phyloP scores from a whole-genome alignment of 2,888 invertebrate genomes.

The Meteorus colon region DNA sequence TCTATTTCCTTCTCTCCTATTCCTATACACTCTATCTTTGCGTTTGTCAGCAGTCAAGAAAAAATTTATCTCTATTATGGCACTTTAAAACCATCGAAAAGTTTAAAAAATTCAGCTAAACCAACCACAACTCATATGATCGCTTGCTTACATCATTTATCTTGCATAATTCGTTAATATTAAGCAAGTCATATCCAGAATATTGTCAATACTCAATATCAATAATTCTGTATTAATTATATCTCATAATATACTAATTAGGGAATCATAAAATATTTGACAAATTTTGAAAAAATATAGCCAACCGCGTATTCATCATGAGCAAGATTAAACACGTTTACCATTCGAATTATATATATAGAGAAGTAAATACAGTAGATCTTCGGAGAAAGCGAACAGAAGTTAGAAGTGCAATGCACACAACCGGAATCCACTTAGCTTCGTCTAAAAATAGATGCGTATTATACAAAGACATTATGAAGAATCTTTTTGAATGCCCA shows the following conservation, averaged over 20 bases:
- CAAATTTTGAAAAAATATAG: not conserved
- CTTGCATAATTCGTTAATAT: not conserved
- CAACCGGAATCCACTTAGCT: constrained; percentile 27
- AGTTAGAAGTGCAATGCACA: constrained; percentile 42
- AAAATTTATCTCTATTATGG: constrained; percentile 11
- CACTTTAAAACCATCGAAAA: constrained; percentile 1
- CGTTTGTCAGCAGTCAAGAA: not conserved
- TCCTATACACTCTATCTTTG: not conserved
- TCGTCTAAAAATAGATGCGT: not conserved
- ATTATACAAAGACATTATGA: not conserved
- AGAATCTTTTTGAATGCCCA: not conserved
- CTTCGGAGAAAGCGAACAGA: constrained; percentile 6
- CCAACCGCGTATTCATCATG: not conserved
- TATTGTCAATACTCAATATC: too few relatives aligned
- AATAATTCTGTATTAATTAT: too few relatives aligned
- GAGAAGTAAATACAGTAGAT: constrained; percentile 45
- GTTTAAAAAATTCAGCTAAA: constrained; percentile 2
- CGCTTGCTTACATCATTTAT: not conserved
- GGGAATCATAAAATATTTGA: too few relatives aligned
- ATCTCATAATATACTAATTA: too few relatives aligned
- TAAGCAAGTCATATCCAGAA: too few relatives aligned
- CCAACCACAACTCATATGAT: not conserved
- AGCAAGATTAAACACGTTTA: constrained; percentile 29
- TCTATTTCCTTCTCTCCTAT: not conserved
- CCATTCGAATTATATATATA: constrained; percentile 41